Evolutionary conservation across 2,797 vertebrate species (phyloP), one percentile per base, ranked within the genome.

Genomic region (Melanotaenia nigrans): DNA sequence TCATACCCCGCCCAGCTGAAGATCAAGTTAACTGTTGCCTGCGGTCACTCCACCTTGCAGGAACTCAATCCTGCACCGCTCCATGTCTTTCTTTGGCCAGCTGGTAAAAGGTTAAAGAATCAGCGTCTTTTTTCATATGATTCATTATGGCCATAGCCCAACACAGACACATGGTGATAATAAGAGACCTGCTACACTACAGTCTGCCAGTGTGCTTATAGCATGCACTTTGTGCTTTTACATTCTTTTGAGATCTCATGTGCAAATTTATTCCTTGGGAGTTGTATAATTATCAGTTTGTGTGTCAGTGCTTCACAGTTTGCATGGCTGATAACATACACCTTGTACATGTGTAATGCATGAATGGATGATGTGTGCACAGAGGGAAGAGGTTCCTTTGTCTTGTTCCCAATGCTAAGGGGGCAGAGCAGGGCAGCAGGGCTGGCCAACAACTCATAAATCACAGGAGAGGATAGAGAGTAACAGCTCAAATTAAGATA

Each of bases 401-500:
- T 92, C 87, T 89, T 87, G 85, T 85, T 87, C 64, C 84, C 35
- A 73, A 76, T 89, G 90, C 90, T 91, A 84, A 90, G 85, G 92
- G 54, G 87, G 84, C 89, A 91, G 85, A 85, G 82, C 82, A 81
- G 33, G 84, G 83, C 83, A 92, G 85, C 81, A 80, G 22, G 47
- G 79, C 83, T 85, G 84, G 81, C 89, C 88, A 47, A 77, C 49
- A 71, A 72, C 81, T 91, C 91, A 90, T 95, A 94, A 94, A 95
- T 95, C 95, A 95, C 89, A 68, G 84, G 70, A 91, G 92, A 93
- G 94, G 94, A 95, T 92, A 89, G 92, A 93, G 93, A 94, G 94
- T 85, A 94, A 90, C 94, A 94, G 93, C 92, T 93, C 93, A 94
- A 93, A 96, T 96, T 93, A 94, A 96, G 95, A 96, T 92, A 93